These are phyloP conservation scores for Cotesia congregata DNA, from an alignment of 2,888 invertebrate species.

Conservation along the genomic window DNA sequence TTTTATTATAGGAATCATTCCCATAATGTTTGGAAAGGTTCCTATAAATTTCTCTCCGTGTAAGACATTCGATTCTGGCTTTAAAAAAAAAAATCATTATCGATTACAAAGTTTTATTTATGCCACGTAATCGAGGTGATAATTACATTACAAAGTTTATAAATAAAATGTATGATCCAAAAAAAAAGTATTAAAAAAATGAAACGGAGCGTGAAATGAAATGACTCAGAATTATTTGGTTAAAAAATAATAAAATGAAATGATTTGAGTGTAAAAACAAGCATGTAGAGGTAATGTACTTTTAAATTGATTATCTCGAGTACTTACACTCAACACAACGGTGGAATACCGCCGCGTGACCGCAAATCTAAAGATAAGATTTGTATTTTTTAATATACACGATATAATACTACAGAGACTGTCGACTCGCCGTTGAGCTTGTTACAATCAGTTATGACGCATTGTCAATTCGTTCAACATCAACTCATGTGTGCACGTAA, in stretches of 20 bases:
- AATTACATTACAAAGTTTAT: background rate
- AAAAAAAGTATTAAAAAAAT: background rate
- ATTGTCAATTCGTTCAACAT: slow-evolving; percentile 30
- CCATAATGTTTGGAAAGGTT: too few relatives aligned
- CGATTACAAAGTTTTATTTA: too few relatives aligned
- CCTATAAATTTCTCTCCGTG: too few relatives aligned
- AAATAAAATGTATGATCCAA: background rate
- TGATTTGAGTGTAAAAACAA: background rate
- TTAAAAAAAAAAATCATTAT: too few relatives aligned
- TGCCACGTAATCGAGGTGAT: too few relatives aligned
- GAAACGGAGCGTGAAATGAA: background rate
- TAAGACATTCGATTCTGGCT: too few relatives aligned
- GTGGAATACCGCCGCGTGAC: slow-evolving; percentile 1
- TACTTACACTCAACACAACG: background rate
- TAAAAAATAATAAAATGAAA: background rate
- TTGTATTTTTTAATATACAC: background rate
- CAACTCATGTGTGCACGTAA: background rate
- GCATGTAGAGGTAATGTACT: background rate
- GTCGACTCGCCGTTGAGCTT: slow-evolving; percentile 15
- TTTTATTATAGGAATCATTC: too few relatives aligned
- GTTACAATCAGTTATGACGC: slow-evolving; percentile 25
- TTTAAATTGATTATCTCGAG: background rate
- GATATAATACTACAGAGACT: background rate
- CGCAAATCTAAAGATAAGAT: slow-evolving; percentile 18
- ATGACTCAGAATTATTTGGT: background rate